These are phyloP conservation scores for Acanthosepion lycidas DNA, from an alignment of 2,888 invertebrate genomes.

Conservation along the genomic window DNA sequence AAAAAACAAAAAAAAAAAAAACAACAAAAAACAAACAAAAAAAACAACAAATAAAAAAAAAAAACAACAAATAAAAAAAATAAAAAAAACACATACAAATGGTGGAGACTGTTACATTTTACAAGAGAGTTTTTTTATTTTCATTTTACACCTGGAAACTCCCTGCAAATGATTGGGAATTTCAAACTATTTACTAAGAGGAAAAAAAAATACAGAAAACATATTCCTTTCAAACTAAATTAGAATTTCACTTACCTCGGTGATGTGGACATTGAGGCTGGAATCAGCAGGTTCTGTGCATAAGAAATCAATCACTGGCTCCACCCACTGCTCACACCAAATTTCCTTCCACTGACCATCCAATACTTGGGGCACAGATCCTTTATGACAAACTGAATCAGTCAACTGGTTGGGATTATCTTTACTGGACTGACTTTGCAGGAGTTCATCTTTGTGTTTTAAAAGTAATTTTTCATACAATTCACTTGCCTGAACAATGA, in stretches of 20 bases:
- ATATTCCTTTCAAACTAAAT: no score
- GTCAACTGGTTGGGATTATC: background rate
- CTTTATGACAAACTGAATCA: background rate
- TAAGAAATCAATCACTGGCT: conserved; percentile 39
- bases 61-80: no score
- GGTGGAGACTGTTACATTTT: no score
- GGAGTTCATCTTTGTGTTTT: conserved; percentile 53
- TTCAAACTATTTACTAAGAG: no score
- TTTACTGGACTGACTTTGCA: background rate
- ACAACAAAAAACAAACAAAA: no score
- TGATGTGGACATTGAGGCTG: conserved; percentile 11
- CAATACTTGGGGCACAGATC: background rate
- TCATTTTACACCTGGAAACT: no score
- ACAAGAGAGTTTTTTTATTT: no score
- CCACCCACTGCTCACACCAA: conserved; percentile 40
- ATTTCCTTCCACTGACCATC: background rate
- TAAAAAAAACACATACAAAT: no score
- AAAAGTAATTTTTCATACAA: conserved; percentile 78
- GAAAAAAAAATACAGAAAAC: no score
- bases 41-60: no score
- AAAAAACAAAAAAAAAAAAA: no score
- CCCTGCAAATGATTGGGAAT: no score
- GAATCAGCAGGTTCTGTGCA: conserved; percentile 39
- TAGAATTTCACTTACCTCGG: background rate
- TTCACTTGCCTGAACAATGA: conserved; percentile 76